Base-by-base conservation (phyloP, 2,113 vertebrate species). In the Pachycephala philippinensis region DNA sequence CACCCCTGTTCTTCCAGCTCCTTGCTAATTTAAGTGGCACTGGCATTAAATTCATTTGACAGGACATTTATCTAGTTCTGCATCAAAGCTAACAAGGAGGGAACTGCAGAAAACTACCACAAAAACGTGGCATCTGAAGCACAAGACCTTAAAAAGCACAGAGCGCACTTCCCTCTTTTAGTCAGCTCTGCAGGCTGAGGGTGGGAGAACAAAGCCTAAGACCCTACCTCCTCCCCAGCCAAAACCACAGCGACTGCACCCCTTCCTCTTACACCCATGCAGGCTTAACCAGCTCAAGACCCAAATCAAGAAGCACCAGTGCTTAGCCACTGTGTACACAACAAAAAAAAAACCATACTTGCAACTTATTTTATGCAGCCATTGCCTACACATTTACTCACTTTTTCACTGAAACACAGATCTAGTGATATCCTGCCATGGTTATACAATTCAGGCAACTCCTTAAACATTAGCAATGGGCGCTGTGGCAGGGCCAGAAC, bases 201-300 rank as follows among this genome's bases (percentile, higher is more conserved):
- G 77, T 64, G 81, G 93, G 87, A 95, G 70, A 79, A 83, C 37
- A 93, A 87, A 93, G 82, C 60, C 66, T 3, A 85, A 65, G 82
- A 83, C 75, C 63, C 63, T 76, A 23, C 35, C 75, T 78, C 87
- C 82, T 87, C 87, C 77, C 75, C 59, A 96, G 75, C 31, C 84
- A 79, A 91, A 97, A 96, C 91, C 94, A 82, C 94, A 93, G 59
- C 0, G 0, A 63, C 78, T 83, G 61, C 13, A 2, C 75, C 90
- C 70, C 89, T 96, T 96, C 91, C 95, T 96, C 69, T 89, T 83
- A 72, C 84, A 83, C 57, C 19, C 82, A 6, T 47, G 70, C 50
- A 64, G 45, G n/a, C 22, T 74, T n/a, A 75, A 47, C 13, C 68
- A 89, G 64, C 91, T 87, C 15, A 3, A 90, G 82, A 76, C 61